Conservation (phyloP, 2,888 invertebrate species). For the Epinotia nisella region DNA sequence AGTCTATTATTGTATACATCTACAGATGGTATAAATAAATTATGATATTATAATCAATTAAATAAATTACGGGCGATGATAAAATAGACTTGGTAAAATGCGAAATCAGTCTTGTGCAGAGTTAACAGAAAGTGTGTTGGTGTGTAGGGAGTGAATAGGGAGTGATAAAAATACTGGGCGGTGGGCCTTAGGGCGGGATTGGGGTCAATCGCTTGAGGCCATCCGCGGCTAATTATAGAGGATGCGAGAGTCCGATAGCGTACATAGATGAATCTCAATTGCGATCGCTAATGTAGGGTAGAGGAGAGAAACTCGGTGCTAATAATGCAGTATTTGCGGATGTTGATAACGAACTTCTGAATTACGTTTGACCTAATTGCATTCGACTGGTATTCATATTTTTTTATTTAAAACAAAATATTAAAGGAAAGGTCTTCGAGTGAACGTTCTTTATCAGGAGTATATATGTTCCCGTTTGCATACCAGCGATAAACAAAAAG, state of each 20-base stretch:
- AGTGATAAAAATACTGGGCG: slow-evolving; percentile 77
- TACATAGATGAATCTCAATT: slow-evolving; percentile 70
- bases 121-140: slow-evolving; percentile 20
- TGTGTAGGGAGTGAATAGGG: slow-evolving; percentile 60
- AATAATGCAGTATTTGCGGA: slow-evolving; percentile 50
- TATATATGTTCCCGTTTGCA: background rate
- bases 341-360: slow-evolving; percentile 42
- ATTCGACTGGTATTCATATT: background rate
- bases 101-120: background rate
- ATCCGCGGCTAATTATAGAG: slow-evolving; percentile 83
- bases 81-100: slow-evolving; percentile 13
- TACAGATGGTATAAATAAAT: slow-evolving; percentile 36
- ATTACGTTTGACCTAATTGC: slow-evolving; percentile 12
- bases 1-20: slow-evolving; percentile 37
- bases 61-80: slow-evolving; percentile 7
- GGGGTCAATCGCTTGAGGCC: slow-evolving; percentile 83
- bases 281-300: slow-evolving; percentile 58
- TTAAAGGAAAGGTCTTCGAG: background rate
- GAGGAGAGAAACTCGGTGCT: slow-evolving; percentile 51
- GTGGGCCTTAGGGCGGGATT: slow-evolving; percentile 77
- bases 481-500: slow-evolving; percentile 7
- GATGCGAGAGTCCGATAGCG: slow-evolving; percentile 71
- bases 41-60: slow-evolving; percentile 26
- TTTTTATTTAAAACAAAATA: background rate
- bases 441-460: background rate